Evolutionary conservation across 2,797 vertebrate genomes (phyloP), one percentile per base, ranked within the genome.

Genomic region (Pangasius mekongensis): DNA sequence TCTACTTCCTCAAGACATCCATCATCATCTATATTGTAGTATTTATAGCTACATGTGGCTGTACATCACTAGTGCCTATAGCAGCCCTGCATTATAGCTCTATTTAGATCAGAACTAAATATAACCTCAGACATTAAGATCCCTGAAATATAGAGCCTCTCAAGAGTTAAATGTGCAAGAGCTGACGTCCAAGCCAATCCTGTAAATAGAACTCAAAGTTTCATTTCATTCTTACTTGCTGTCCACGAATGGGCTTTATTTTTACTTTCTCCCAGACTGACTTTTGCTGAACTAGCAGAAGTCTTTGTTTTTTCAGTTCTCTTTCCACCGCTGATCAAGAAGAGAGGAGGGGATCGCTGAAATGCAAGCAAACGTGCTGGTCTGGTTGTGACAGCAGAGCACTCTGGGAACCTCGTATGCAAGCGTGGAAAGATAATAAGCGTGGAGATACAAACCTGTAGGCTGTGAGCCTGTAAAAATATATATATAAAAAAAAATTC

Each of bases 251-350:
- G 3, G 2, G 20, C 47, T 54, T 16, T 11, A 54, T 77, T 85
- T 85, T 69, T 69, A 66, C 83, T 67, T 43, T 47, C 73, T 74
- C 24, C 52, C 3, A 30, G 8, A 56, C 16, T 56, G 49, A 56
- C 36, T 85, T 85, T 47, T 73, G 77, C 84, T 86, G 84, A 86
- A 56, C 22, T 13, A 73, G 87, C 87, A 82, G 10, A 33, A 73
- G 43, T n/a, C 52, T n/a, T 39, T 73, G 49, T 60, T 83, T 47
- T 74, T 78, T 47, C 36, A 69, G 87, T 58, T 80, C 62, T 78
- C 87, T 69, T 82, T 81, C 56, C 39, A 83, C 43, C 16, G 3
- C 39, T 54, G 39, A 22, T 82, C 18, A 83, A 7, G n/a, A 27
- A 84, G 39, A 78, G 43, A 49, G 82, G 43, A 52, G 30, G 71